Percentiles rank a stretch among this genome's conserved stretches.
These are phyloP conservation scores for Chaetoderma sp. DNA, from an alignment of 2,888 invertebrate genomes.

Conservation along the genomic window DNA sequence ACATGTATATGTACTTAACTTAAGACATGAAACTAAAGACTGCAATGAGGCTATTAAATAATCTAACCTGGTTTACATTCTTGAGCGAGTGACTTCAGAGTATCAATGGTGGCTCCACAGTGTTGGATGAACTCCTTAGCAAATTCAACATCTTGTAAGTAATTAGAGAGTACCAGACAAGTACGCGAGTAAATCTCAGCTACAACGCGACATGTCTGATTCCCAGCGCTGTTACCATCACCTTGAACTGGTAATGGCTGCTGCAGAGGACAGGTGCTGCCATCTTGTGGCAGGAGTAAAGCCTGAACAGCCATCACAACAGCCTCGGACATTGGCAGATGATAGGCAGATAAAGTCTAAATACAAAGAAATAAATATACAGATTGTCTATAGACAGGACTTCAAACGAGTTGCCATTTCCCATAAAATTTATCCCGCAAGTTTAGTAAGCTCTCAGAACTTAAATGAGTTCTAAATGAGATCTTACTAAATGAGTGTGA, in stretches of 20 bases:
- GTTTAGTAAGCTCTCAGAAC: no score
- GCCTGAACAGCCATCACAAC: conserved; percentile 60
- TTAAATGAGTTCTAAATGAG: no score
- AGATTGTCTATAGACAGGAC: not conserved
- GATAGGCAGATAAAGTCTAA: conserved; percentile 55
- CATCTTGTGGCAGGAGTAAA: conserved; percentile 53
- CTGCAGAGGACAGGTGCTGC: conserved; percentile 53
- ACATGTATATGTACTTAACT: no score
- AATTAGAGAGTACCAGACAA: conserved; percentile 63
- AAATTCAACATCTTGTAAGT: conserved; percentile 61
- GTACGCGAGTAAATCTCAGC: conserved; percentile 67
- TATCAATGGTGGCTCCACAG: conserved; percentile 62
- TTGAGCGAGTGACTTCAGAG: conserved; percentile 66
- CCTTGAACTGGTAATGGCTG: conserved; percentile 54
- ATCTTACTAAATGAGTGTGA: no score
- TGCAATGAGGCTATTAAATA: no score
- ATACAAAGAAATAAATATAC: conserved; percentile 20
- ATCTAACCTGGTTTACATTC: conserved; percentile 60
- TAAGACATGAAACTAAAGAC: no score
- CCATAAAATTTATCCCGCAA: no score
- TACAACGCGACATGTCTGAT: conserved; percentile 67
- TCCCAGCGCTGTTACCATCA: conserved; percentile 60
- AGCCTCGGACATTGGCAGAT: conserved; percentile 58
- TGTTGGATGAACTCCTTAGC: conserved; percentile 63
- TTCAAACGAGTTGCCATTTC: no score